phyloP scores from a whole-genome alignment of 1,140 invertebrate genomes.

The Leucophenga varia region DNA sequence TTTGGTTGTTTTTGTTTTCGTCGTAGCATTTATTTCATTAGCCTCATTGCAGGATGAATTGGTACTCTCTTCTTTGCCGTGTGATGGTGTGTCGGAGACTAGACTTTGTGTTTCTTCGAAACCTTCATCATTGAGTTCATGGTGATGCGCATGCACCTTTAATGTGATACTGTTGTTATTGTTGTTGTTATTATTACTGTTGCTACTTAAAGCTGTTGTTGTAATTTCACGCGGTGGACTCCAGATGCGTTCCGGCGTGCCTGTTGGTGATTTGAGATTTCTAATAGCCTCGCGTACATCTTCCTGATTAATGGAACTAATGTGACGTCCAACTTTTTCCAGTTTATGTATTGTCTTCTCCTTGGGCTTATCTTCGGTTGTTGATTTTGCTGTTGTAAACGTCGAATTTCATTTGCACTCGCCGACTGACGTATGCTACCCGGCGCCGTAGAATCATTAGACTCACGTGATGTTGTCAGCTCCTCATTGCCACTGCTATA shows the following conservation, averaged over 20 bases:
- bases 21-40: conserved; percentile 27
- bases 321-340: conserved; percentile 55
- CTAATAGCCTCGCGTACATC: conserved; percentile 66
- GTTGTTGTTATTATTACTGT: conserved; percentile 23
- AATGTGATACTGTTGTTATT: conserved; percentile 7
- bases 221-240: conserved; percentile 52
- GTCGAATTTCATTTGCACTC: conserved; percentile 64
- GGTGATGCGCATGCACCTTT: conserved; percentile 58
- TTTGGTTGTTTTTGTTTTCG: conserved; percentile 2
- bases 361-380: conserved; percentile 17
- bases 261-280: conserved; percentile 63
- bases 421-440: conserved; percentile 34
- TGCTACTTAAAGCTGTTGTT: conserved; percentile 22
- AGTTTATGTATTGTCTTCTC: conserved; percentile 55
- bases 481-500: conserved; percentile 63
- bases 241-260: conserved; percentile 61
- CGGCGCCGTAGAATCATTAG: conserved; percentile 15
- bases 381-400: conserved; percentile 63
- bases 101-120: conserved; percentile 87
- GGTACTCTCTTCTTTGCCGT: conserved; percentile 63
- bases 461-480: conserved; percentile 37
- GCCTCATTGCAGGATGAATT: conserved; percentile 67
- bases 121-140: conserved; percentile 81
- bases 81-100: conserved; percentile 80
- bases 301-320: conserved; percentile 65